Base-by-base conservation (phyloP, 2,888 invertebrate species). In the Mactromeris polynyma region DNA sequence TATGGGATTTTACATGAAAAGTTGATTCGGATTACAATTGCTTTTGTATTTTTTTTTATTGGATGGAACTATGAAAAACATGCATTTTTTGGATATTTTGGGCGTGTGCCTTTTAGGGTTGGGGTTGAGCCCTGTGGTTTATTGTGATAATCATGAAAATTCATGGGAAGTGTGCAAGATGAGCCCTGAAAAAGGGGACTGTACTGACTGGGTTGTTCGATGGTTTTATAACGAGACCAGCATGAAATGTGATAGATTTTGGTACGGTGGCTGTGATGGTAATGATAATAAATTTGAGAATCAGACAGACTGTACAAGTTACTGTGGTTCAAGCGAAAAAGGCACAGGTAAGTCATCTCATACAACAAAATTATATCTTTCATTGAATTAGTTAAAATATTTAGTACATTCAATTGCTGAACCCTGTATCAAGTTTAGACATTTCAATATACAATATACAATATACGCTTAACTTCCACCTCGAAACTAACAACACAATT, bases 301-400 rank as follows among this genome's bases (percentile, higher is more conserved):
- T n/a, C 98, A 98, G 96, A 98, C 98, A 83, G 98, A 98, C 88
- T 99, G 99, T 96, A 98, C 98, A 46, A 58, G 79, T 11, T 80
- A 83, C 33, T 94, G 94, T 80, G 80, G 78, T 36, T 78, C 83
- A 36, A 86, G 80, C 51, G 81, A 58, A 38, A 87, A 78, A 54
- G 91, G 90, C 40, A 87, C 87, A 90, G 91, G 92, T 92, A 40
- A 83, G 89, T 79, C 58, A 64, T 64, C 2, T 26, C 9, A 4
- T 26, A 26, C 26, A n/a, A 7, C 26, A 26, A 64, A 26, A 3
- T 6, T 64, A 26, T 4, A 26, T 26, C 26, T 26, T n/a, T 58
- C 17, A 58, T 64, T 26, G 19, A 51, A 6, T 26, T 64, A 26
- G 58, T 26, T 64, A 0, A 64, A 64, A 64, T 64, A n/a, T 11